Evolutionary conservation across 1,140 invertebrate genomes (phyloP).

Genomic region (Zaprionus kolodkinae): DNA sequence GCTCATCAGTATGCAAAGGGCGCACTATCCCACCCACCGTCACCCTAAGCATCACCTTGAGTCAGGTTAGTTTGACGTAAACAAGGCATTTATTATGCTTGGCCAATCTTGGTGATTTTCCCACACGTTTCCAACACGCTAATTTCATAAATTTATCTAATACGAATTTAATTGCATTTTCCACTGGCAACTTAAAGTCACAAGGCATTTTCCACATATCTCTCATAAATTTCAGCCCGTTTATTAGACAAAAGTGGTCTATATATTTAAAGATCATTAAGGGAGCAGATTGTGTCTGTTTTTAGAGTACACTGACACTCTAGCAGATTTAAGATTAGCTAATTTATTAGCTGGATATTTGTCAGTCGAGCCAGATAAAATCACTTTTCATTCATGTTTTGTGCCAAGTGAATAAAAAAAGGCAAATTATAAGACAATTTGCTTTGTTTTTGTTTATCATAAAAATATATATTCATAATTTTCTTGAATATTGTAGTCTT

Average conservation of each 20-base stretch:
- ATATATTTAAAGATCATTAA: slow-evolving; percentile 8
- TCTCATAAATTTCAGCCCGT: slow-evolving; percentile 20
- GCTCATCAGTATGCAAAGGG: slow-evolving; percentile 30
- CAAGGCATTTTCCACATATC: slow-evolving; percentile 33
- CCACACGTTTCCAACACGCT: slow-evolving; percentile 51
- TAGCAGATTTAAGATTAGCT: not conserved
- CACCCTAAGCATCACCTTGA: slow-evolving; percentile 31
- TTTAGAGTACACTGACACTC: slow-evolving; percentile 14
- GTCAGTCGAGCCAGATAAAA: no score
- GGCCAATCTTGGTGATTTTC: slow-evolving; percentile 2
- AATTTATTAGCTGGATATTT: not conserved
- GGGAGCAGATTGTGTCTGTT: not conserved
- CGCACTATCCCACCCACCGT: not conserved
- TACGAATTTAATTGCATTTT: slow-evolving; percentile 27
- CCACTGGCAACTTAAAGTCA: slow-evolving; percentile 11
- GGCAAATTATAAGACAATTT: slow-evolving; percentile 5
- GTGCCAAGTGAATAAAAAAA: slow-evolving; percentile 10
- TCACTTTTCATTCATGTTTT: not conserved
- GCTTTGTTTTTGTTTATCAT: slow-evolving; percentile 18
- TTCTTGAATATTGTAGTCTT: not conserved
- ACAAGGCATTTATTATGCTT: slow-evolving; percentile 32
- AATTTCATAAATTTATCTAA: slow-evolving; percentile 54
- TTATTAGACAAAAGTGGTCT: slow-evolving; percentile 10
- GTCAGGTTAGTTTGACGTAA: slow-evolving; percentile 51
- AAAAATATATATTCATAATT: slow-evolving; percentile 23